A percentile compares a stretch with the other conserved stretches of the same genome.
phyloP scores from a whole-genome alignment of 2,888 invertebrate species.

The Agrochola circellaris region DNA sequence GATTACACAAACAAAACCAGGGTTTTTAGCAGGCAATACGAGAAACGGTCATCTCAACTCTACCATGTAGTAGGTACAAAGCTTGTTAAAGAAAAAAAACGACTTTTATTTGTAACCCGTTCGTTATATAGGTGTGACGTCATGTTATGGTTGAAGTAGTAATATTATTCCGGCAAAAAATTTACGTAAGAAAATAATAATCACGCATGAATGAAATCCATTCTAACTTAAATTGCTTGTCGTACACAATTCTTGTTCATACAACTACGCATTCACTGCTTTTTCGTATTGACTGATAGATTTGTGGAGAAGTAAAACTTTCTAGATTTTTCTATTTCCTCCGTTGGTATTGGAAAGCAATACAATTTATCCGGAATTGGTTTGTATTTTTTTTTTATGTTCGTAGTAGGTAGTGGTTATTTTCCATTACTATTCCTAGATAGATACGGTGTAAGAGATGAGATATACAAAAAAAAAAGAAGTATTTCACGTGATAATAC shows the following conservation, averaged over 20 bases:
- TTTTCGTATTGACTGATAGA: slow-evolving; percentile 41
- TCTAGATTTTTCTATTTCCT: slow-evolving; percentile 42
- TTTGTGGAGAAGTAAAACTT: slow-evolving; percentile 34
- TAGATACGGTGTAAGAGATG: background rate
- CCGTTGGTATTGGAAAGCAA: slow-evolving; percentile 31
- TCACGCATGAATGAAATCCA: slow-evolving; percentile 23
- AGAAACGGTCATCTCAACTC: background rate
- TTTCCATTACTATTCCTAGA: background rate
- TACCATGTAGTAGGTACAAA: background rate
- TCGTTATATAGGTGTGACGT: background rate
- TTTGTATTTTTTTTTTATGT: slow-evolving; percentile 2
- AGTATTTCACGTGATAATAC: too few species aligned
- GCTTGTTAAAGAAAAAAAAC: too few species aligned
- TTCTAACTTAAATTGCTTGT: slow-evolving; percentile 63
- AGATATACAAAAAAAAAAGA: too few species aligned
- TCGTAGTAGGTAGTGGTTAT: background rate
- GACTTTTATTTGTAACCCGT: background rate
- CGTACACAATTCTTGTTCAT: slow-evolving; percentile 36
- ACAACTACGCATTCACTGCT: slow-evolving; percentile 18
- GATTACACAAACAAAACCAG: background rate
- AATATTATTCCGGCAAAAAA: background rate
- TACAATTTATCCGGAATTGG: background rate
- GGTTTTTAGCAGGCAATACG: background rate
- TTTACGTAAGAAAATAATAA: slow-evolving; percentile 9
- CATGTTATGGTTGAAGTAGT: background rate